phyloP scores from a whole-genome alignment of 2,888 invertebrate genomes.

The Mythimna ferrago region DNA sequence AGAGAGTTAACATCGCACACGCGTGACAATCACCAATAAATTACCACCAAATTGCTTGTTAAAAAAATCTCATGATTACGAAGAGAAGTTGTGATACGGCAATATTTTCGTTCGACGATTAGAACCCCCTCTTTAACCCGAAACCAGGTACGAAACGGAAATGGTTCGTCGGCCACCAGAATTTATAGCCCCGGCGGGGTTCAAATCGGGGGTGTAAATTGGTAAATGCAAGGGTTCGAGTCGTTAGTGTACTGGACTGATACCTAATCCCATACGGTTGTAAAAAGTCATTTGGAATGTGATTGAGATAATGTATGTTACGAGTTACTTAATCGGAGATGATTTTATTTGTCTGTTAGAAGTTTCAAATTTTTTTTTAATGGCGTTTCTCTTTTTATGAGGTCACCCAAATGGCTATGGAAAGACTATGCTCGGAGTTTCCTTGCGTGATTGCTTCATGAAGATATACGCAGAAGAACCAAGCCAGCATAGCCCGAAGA shows the following conservation, averaged over 20 bases:
- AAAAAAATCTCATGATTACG: constrained; percentile 64
- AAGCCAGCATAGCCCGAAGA: too few relatives aligned
- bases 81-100: constrained; percentile 72
- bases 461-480: too few relatives aligned
- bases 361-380: neutral
- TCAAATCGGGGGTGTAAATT: constrained; percentile 73
- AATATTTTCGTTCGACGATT: constrained; percentile 71
- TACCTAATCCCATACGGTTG: constrained; percentile 42
- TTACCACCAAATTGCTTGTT: constrained; percentile 55
- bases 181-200: constrained; percentile 64
- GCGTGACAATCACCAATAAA: constrained; percentile 61
- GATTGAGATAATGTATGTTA: constrained; percentile 25
- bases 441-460: too few relatives aligned
- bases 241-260: constrained; percentile 54
- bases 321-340: neutral
- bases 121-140: constrained; percentile 74
- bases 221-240: constrained; percentile 70
- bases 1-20: constrained; percentile 48
- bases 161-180: constrained; percentile 84
- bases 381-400: too few relatives aligned
- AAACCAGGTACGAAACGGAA: constrained; percentile 84
- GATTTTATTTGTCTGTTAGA: neutral
- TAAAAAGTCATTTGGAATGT: constrained; percentile 57
- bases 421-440: too few relatives aligned
- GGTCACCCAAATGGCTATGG: too few relatives aligned